phyloP scores from a whole-genome alignment of 2,113 vertebrate species.

The Conger conger region DNA sequence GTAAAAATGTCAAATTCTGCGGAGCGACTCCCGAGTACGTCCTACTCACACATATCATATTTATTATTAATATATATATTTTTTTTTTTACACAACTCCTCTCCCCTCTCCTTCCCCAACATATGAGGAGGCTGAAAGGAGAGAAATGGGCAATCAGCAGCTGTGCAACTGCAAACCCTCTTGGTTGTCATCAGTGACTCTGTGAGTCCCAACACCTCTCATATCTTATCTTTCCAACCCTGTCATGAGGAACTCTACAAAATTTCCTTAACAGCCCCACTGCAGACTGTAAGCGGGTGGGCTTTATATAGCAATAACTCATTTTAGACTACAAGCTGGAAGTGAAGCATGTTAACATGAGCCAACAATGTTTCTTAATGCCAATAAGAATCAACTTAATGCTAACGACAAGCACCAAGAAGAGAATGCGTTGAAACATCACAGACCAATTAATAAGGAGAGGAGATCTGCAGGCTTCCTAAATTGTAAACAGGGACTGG shows the following conservation, averaged over 20 bases:
- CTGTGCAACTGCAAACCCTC: conserved; percentile 33
- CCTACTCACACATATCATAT: no score
- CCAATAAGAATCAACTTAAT: background rate
- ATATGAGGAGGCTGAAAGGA: background rate
- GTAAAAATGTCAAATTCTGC: no score
- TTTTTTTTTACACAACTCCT: background rate
- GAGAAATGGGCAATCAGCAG: background rate
- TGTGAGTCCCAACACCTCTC: conserved; percentile 64
- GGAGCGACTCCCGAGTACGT: no score
- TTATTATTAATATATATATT: no score
- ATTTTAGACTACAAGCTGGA: background rate
- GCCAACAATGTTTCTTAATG: background rate
- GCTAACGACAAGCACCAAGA: no score
- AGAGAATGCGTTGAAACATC: background rate
- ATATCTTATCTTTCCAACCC: conserved; percentile 56
- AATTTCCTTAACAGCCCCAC: conserved; percentile 45
- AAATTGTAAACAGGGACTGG: no score
- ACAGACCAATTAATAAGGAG: no score
- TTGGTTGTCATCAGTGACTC: conserved; percentile 58
- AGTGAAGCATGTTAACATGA: background rate
- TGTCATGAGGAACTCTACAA: conserved; percentile 53
- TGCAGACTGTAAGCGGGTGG: conserved; percentile 32
- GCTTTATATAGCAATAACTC: background rate
- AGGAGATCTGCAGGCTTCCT: no score
- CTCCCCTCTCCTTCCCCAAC: background rate